Base-by-base conservation (phyloP, 2,113 vertebrate species). In the Dolichallabes microphthalmus region DNA sequence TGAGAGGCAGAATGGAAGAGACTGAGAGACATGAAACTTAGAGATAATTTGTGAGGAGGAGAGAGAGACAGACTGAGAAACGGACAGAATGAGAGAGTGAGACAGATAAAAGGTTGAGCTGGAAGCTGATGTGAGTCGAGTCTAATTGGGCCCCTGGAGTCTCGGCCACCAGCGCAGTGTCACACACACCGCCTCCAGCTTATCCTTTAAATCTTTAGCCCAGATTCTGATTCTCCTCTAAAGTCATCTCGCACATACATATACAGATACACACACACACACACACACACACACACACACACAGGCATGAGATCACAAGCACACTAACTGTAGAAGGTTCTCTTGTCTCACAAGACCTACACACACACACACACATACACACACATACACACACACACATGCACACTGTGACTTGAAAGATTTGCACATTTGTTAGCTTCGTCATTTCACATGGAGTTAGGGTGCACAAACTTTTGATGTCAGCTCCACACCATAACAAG, bases 111-210 rank as follows among this genome's bases (percentile, higher is more conserved):
- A 10, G 68, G 32, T 71, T 13, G 30, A 45, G 45, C 32, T 60
- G 8, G n/a, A 80, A 22, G 30, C 55, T 86, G 68, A 80, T 32
- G 75, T 25, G 75, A 53, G 60, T 75, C 66, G 75, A 53, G 60
- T 75, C 66, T 89, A 88, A 88, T 88, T 86, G 80, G 88, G 61
- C 86, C 86, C 84, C 85, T 66, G 5, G 88, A 87, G 86, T 83
- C 63, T 50, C 32, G 35, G 84, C 64, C 76, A 80, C 80, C 69
- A 84, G 64, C 71, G 20, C 32, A 55, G 73, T 80, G 78, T 60
- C 82, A 80, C 30, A 39, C 50, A 69, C 58, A 60, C 68, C 45
- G 17, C 75, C 61, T 61, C 66, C 30, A 35, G 63, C 68, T 87
- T 64, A 86, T 83, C 84, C 85, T 85, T 80, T 71, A 86, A 84